phyloP scores from a whole-genome alignment of 1,140 invertebrate genomes.

The Caenorhabditis briggsae region DNA sequence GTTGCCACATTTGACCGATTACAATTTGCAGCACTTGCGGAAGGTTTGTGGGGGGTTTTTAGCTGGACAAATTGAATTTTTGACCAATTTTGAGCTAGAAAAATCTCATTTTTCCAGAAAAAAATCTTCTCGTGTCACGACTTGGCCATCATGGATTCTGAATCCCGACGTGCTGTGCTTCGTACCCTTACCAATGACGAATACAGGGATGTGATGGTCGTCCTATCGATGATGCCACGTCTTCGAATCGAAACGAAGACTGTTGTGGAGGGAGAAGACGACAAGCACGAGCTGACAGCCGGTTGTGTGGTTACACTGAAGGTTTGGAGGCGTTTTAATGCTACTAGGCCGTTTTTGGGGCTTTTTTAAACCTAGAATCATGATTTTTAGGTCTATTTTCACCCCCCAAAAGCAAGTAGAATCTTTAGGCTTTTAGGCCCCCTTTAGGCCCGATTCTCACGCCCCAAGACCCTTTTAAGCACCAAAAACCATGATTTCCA shows the following conservation, averaged over 20 bases:
- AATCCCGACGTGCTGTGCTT: conserved; percentile 88
- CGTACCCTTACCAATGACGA: conserved; percentile 88
- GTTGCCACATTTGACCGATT: conserved; percentile 93
- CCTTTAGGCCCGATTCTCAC: too few species aligned
- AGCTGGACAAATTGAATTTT: too few species aligned
- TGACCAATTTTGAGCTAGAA: too few species aligned
- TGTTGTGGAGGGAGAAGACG: conserved; percentile 95
- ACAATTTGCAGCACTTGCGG: conserved; percentile 90
- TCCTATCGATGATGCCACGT: conserved; percentile 80
- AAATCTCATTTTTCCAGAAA: too few species aligned
- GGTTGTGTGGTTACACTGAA: conserved; percentile 96
- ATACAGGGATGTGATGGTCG: conserved; percentile 93
- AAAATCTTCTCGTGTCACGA: conserved; percentile 83
- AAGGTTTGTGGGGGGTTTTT: conserved; percentile 81
- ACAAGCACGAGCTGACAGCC: conserved; percentile 92
- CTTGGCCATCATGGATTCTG: conserved; percentile 88
- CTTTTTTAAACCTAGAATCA: too few species aligned
- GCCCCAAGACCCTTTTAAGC: too few species aligned
- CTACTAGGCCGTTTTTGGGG: too few species aligned
- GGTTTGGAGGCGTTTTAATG: too few species aligned
- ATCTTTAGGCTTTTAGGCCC: too few species aligned
- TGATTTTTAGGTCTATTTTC: too few species aligned
- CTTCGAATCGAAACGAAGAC: conserved; percentile 57
- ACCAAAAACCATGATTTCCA: too few species aligned
- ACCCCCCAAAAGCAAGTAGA: too few species aligned